These are phyloP conservation scores for Adelphocoris suturalis DNA, from an alignment of 2,888 invertebrate genomes.

Conservation along the genomic window DNA sequence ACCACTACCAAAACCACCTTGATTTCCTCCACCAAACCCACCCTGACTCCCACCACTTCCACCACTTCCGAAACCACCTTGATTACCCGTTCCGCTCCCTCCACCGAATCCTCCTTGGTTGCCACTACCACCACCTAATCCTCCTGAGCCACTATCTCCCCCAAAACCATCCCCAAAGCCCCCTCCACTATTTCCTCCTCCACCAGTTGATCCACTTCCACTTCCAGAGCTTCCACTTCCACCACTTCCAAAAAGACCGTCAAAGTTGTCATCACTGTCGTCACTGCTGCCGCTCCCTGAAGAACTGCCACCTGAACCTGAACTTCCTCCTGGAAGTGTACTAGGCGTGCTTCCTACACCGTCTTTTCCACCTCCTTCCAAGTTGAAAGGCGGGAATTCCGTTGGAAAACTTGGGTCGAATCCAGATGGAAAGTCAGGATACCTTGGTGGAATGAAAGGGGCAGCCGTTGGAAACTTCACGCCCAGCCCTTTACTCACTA, in stretches of 20 bases:
- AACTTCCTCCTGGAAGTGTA: constrained; percentile 4
- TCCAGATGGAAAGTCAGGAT: constrained; percentile 78
- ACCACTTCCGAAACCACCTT: constrained; percentile 77
- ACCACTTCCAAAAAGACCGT: constrained; percentile 60
- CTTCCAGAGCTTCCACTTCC: too few relatives aligned
- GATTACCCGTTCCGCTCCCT: constrained; percentile 31
- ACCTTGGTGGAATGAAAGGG: constrained; percentile 80
- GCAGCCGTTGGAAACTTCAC: constrained; percentile 83
- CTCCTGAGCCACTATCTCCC: constrained; percentile 60
- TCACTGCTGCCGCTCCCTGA: constrained; percentile 74
- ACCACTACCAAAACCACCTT: neutral
- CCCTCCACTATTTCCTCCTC: constrained; percentile 69
- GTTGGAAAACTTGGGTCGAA: constrained; percentile 78
- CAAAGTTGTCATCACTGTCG: constrained; percentile 41
- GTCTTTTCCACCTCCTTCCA: constrained; percentile 80
- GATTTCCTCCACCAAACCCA: constrained; percentile 33
- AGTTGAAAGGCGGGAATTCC: constrained; percentile 67
- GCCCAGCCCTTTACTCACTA: constrained; percentile 86
- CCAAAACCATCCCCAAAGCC: too few relatives aligned
- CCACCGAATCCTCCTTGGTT: constrained; percentile 76
- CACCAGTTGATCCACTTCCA: neutral
- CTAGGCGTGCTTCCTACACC: constrained; percentile 76
- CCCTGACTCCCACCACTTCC: constrained; percentile 47
- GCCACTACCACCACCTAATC: constrained; percentile 10
- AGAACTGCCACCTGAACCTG: constrained; percentile 75